Evolutionary conservation across 2,113 vertebrate species (phyloP), one percentile per base, ranked within the genome.

Genomic region (Oreochromis spilurus): DNA sequence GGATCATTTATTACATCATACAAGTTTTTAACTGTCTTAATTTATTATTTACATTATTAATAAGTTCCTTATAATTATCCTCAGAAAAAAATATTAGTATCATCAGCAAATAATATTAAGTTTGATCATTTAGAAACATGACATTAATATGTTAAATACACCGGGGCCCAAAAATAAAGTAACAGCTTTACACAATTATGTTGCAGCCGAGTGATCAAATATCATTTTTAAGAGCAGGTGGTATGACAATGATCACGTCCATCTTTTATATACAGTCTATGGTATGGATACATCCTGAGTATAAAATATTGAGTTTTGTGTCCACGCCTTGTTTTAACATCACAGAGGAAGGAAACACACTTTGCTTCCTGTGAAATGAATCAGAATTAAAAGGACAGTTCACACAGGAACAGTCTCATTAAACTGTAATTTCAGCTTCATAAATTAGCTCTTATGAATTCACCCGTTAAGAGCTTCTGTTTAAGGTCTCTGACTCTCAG

Each of bases 121-220:
- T 19, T 60, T 60, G 29, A 19, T 34, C 16, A 60, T 0, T 60
- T 60, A 34, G 58, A 60, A 34, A 62, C 29, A 34, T 60, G 57
- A 60, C 16, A 34, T 4, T 36, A 7, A 19, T 36, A 62, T 36
- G 9, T 36, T 62, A 11, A 31, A 62, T 7, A 34, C 5, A 7
- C 9, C 2, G 40, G 2, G 40, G 10, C 40, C 11, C 40, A 62
- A 1, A 7, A 36, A 62, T 36, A 62, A 62, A 12, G 58, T n/a
- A 2, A 36, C 1, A 0, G 0, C n/a, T 38, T 65, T 38, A 38
- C 60, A 65, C 17, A 36, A 0, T 38, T 38, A 38, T 12, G 60
- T 12, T 65, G 60, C 19, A 9, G 62, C 36, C 1, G 1, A 40
- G 19, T 21, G 62, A 21, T 67, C n/a, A 40, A 24, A 14, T 9